Evolutionary conservation across 2,797 vertebrate genomes (phyloP).

Genomic region (Antennarius maculatus): DNA sequence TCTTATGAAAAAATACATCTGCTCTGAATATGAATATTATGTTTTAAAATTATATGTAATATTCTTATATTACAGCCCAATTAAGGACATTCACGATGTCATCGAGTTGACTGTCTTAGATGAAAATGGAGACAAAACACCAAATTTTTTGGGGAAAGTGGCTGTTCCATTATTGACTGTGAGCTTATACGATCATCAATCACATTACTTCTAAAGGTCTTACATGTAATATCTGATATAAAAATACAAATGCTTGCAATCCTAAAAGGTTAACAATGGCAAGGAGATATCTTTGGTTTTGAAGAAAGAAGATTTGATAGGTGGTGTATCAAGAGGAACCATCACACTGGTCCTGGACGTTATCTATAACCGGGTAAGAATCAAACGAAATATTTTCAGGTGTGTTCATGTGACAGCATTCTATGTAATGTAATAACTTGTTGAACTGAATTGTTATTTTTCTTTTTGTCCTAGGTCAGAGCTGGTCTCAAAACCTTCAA

Average conservation of each 20-base stretch:
- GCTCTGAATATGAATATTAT: background rate
- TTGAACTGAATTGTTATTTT: background rate
- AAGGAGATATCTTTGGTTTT: constrained; percentile 85
- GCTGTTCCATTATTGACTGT: constrained; percentile 92
- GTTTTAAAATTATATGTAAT: background rate
- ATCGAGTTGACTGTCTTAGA: constrained; percentile 91
- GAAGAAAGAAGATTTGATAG: constrained; percentile 91
- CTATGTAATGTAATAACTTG: background rate
- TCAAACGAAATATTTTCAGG: constrained; percentile 3
- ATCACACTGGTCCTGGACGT: constrained; percentile 91
- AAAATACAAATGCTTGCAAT: background rate
- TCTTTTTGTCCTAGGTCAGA: constrained; percentile 82
- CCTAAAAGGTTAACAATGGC: constrained; percentile 87
- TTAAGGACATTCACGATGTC: constrained; percentile 95
- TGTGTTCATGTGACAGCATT: background rate
- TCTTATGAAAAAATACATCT: background rate
- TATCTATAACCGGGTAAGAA: constrained; percentile 92
- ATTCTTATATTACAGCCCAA: constrained; percentile 81
- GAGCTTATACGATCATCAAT: constrained; percentile 67
- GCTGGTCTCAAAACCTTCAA: constrained; percentile 89
- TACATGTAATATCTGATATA: background rate
- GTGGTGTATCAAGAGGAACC: constrained; percentile 86
- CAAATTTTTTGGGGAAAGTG: constrained; percentile 92
- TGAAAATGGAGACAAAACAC: constrained; percentile 93
- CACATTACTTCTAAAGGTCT: background rate